These are phyloP conservation scores for Clarias fuscus DNA, from an alignment of 2,797 vertebrate genomes.

Conservation along the genomic window DNA sequence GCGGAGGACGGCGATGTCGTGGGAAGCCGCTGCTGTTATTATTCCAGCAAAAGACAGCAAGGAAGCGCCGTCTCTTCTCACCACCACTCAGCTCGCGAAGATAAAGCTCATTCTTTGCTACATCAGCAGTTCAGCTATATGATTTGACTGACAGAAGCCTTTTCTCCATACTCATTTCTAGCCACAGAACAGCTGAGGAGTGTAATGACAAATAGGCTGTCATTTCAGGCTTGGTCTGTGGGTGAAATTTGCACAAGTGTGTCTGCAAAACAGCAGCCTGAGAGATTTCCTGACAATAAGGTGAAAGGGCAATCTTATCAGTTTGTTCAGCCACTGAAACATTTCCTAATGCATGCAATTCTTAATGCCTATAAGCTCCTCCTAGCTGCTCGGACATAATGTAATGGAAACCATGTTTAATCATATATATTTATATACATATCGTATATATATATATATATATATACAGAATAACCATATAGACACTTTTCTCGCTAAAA, in stretches of 20 bases:
- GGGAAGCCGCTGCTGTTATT: neutral
- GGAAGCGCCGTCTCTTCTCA: neutral
- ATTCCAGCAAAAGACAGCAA: constrained; percentile 4
- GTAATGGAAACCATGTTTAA: neutral
- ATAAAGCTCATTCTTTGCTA: constrained; percentile 1
- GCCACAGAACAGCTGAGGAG: constrained; percentile 42
- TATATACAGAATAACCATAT: neutral
- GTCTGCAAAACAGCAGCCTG: neutral
- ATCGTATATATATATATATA: neutral
- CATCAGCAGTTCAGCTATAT: constrained; percentile 8
- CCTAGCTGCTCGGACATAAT: neutral
- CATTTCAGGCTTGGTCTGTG: constrained; percentile 14
- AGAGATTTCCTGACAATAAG: constrained; percentile 22
- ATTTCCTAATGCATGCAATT: constrained; percentile 3
- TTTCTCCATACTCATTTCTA: neutral
- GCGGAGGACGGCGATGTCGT: neutral
- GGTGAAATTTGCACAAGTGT: constrained; percentile 7
- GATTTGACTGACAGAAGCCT: constrained; percentile 33
- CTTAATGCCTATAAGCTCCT: constrained; percentile 23
- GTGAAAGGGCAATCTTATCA: constrained; percentile 6
- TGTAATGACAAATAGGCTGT: constrained; percentile 39
- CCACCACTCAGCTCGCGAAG: neutral
- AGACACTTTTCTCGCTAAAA: neutral
- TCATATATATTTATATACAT: neutral
- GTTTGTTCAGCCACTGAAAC: constrained; percentile 15